These are phyloP conservation scores for Achlya flavicornis DNA, from an alignment of 2,888 invertebrate species.

Conservation along the genomic window DNA sequence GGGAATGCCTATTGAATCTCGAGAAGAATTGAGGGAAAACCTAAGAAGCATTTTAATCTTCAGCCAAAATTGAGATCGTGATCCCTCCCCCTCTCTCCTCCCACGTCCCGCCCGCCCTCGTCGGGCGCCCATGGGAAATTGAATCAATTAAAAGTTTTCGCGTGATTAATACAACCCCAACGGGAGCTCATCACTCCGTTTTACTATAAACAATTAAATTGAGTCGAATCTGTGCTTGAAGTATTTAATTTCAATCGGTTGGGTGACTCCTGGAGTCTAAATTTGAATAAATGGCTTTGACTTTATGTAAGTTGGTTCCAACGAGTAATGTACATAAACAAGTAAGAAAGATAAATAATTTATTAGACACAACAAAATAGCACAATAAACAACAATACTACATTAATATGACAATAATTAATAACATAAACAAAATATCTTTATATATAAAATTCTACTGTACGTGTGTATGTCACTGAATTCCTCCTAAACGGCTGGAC, in stretches of 20 bases:
- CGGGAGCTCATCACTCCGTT: background rate
- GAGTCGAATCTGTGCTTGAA: background rate
- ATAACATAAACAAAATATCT: too few relatives aligned
- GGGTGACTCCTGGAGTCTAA: background rate
- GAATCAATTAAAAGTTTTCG: constrained; percentile 41
- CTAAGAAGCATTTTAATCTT: constrained; percentile 32
- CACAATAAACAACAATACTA: too few relatives aligned
- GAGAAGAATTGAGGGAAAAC: constrained; percentile 17
- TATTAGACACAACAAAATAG: too few relatives aligned
- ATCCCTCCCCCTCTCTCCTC: background rate
- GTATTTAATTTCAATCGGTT: background rate
- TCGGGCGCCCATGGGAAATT: constrained; percentile 19
- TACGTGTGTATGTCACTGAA: too few relatives aligned
- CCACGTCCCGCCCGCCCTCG: background rate
- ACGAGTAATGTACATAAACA: too few relatives aligned
- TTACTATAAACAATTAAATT: background rate
- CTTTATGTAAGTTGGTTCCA: too few relatives aligned
- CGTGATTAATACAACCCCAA: constrained; percentile 18
- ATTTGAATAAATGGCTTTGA: too few relatives aligned
- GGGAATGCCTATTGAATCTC: constrained; percentile 8
- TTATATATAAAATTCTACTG: too few relatives aligned
- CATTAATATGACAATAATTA: too few relatives aligned
- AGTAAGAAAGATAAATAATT: too few relatives aligned
- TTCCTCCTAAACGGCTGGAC: too few relatives aligned
- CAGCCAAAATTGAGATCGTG: constrained; percentile 28